phyloP scores from a whole-genome alignment of 2,888 invertebrate genomes.

The Abrostola triplasia region DNA sequence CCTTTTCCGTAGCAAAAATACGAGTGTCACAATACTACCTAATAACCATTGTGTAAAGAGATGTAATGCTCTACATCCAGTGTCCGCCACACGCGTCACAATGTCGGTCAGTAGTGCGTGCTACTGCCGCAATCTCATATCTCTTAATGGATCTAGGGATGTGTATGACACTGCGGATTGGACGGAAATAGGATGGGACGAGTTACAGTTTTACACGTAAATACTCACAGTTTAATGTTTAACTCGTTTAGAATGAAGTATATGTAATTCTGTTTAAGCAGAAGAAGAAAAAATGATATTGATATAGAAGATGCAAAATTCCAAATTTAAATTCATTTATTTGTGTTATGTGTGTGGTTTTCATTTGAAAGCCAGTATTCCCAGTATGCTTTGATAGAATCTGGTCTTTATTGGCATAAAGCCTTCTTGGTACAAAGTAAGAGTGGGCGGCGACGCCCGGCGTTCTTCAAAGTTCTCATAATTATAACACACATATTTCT shows the following conservation, averaged over 20 bases:
- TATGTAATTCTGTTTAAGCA: too few relatives aligned
- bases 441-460: background rate
- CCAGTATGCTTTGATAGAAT: too few relatives aligned
- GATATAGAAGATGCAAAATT: too few relatives aligned
- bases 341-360: too few relatives aligned
- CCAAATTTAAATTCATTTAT: too few relatives aligned
- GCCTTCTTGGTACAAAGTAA: background rate
- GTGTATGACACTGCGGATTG: constrained; percentile 27
- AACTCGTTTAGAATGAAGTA: too few relatives aligned
- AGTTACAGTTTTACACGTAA: background rate
- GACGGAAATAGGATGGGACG: constrained; percentile 9
- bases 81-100: constrained; percentile 22
- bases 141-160: constrained; percentile 35
- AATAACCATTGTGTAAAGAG: background rate
- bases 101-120: constrained; percentile 22
- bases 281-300: too few relatives aligned
- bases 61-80: constrained; percentile 7
- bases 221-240: too few relatives aligned
- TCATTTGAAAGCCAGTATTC: too few relatives aligned
- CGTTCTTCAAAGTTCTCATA: background rate
- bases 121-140: constrained; percentile 23
- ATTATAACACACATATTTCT: constrained; percentile 1
- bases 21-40: too few relatives aligned
- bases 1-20: too few relatives aligned
- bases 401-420: too few relatives aligned